phyloP scores from a whole-genome alignment of 2,113 vertebrate genomes.

The Vireo altiloquus region DNA sequence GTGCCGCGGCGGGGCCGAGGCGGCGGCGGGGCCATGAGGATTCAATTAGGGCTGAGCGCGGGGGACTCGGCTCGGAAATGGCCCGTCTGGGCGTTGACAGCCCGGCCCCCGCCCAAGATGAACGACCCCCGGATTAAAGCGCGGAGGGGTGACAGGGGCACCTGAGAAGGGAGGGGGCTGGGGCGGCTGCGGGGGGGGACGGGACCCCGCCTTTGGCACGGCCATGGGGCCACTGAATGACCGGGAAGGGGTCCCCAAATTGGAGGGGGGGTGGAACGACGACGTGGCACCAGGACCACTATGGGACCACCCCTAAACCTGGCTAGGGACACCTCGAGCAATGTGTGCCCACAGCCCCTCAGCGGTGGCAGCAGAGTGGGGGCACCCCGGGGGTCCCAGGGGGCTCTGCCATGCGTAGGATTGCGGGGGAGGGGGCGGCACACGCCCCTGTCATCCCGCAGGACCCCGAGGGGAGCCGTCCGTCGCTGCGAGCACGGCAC shows the following conservation, averaged over 20 bases:
- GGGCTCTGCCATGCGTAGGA: background rate
- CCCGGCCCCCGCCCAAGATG: constrained; percentile 77
- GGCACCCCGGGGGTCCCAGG: background rate
- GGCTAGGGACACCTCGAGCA: no score
- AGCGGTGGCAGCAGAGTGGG: background rate
- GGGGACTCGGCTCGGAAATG: constrained; percentile 73
- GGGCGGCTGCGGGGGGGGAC: fast-evolving
- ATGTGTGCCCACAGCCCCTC: background rate
- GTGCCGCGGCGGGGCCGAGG: background rate
- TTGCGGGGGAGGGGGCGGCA: background rate
- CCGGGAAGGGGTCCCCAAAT: background rate
- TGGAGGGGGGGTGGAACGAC: fast-evolving
- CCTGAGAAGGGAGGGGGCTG: constrained; percentile 64
- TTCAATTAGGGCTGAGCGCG: constrained; percentile 78
- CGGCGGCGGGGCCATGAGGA: constrained; percentile 72
- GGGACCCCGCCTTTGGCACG: background rate
- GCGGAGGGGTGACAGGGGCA: constrained; percentile 82
- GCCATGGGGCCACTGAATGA: fast-evolving
- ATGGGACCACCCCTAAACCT: background rate
- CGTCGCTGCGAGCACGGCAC: background rate
- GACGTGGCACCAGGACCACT: fast-evolving
- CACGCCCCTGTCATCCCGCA: background rate
- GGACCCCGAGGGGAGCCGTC: background rate
- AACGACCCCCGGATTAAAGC: constrained; percentile 82
- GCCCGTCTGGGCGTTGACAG: constrained; percentile 87